These are phyloP conservation scores for Palythoa grandiflora DNA, from an alignment of 92 coral and sea anemone genomes.

Conservation along the genomic window DNA sequence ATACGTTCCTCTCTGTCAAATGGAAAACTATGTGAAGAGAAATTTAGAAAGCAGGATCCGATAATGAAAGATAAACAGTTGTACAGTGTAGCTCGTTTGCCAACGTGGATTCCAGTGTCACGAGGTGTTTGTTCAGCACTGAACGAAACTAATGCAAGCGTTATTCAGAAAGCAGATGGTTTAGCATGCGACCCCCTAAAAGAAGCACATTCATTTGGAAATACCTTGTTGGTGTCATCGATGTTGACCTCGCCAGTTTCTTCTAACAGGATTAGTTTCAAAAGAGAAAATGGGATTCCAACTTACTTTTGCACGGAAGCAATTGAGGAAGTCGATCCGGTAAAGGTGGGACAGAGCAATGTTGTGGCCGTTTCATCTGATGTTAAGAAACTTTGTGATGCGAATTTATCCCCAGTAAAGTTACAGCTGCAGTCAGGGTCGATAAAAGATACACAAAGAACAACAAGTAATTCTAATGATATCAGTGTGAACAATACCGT, in stretches of 20 bases:
- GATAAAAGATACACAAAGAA: not conserved
- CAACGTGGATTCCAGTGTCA: not conserved
- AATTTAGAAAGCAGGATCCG: not conserved
- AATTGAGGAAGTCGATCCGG: not conserved
- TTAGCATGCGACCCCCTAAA: not conserved
- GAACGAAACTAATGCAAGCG: not conserved
- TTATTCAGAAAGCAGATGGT: not conserved
- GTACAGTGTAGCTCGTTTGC: not conserved
- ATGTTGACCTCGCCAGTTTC: not conserved
- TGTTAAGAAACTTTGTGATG: not conserved
- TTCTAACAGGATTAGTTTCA: not conserved
- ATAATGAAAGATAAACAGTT: not conserved
- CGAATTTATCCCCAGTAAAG: not conserved
- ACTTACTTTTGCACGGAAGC: not conserved
- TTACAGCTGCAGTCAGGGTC: not conserved
- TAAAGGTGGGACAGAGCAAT: not conserved
- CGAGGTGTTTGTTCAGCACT: not conserved
- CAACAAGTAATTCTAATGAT: not conserved
- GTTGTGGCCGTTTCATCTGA: not conserved
- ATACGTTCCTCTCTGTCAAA: not conserved
- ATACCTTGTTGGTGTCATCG: not conserved
- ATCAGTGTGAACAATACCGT: not conserved
- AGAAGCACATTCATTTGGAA: not conserved
- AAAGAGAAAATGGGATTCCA: not conserved
- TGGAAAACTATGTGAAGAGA: not conserved